Base-by-base conservation (phyloP, 1,140 invertebrate species). In the Penaeus japonicus region DNA sequence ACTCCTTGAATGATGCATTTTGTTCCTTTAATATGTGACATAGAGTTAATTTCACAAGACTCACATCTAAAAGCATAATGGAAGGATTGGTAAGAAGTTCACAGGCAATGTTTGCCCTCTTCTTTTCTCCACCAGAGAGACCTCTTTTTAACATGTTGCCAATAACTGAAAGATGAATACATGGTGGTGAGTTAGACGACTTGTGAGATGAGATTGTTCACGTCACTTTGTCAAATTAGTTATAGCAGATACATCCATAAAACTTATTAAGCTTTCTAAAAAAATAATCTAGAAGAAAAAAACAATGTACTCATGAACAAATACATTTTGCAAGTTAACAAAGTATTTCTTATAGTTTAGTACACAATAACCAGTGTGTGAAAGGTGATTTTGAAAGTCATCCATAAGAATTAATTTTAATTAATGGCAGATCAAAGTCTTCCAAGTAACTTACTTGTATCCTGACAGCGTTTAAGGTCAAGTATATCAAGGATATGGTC, bases 51-150 rank as follows among this genome's bases (percentile, higher is more conserved):
- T 57, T 32, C 35, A 54, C 3, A 75, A 32, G 84, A 94, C 96
- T 96, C 94, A 97, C 96, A 93, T 97, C 96, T 32, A 97, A 93
- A 27, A 97, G 93, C 95, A 97, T 96, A 22, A 97, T 92, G 27
- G 95, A 95, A 24, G 96, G 96, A 93, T 98, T 97, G 91, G 96
- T 96, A 65, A 97, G 93, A 81, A 97, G 93, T 93, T 97, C 97
- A 92, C 96, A 97, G 30, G 96, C 97, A 91, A 97, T 97, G 91
- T 96, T 97, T 10, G 96, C 96, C 91, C 96, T 92, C 91, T 97
- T 97, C 94, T 96, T 97, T 91, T 97, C 96, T 22, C 96, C 96
- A 10, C 96, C 96, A 24, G 96, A 97, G 7, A 97, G 93, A 47
- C 96, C 96, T 87, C 96, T 93, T 90, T 95, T 96, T 78, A 96